phyloP scores from a whole-genome alignment of 2,888 invertebrate species.

The Alitta virens region DNA sequence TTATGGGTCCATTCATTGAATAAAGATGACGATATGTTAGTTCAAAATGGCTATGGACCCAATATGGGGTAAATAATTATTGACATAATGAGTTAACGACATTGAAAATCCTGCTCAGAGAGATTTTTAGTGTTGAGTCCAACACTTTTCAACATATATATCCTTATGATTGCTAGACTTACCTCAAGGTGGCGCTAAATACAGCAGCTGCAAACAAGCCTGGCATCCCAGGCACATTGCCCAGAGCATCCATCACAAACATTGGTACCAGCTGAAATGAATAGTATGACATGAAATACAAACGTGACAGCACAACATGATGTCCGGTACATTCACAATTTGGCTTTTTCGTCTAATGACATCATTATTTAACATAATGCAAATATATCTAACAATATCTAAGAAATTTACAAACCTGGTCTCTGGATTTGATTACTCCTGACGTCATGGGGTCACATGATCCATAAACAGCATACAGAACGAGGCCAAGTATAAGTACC shows the following conservation, averaged over 20 bases:
- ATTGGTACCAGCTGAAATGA: constrained; percentile 12
- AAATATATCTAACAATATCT: constrained; percentile 69
- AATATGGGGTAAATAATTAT: no score
- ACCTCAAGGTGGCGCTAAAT: constrained; percentile 59
- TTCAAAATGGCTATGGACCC: no score
- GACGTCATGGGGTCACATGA: constrained; percentile 26
- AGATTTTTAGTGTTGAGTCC: no score
- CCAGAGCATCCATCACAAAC: constrained; percentile 17
- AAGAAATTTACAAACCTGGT: not conserved
- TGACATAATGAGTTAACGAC: no score
- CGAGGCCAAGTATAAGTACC: constrained; percentile 28
- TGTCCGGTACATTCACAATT: no score
- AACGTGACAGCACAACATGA: not conserved
- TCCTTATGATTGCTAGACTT: no score
- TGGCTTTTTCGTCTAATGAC: no score
- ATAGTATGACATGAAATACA: not conserved
- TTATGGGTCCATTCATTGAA: no score
- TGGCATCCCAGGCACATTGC: constrained; percentile 15
- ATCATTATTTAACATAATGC: no score
- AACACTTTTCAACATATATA: no score
- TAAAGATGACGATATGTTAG: no score
- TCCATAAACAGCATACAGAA: constrained; percentile 32
- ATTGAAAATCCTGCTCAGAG: no score
- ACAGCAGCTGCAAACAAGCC: constrained; percentile 16
- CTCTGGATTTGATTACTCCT: constrained; percentile 6